Evolutionary conservation across 2,113 vertebrate species (phyloP), one percentile per base, ranked within the genome.

Genomic region (Lasiurus borealis): DNA sequence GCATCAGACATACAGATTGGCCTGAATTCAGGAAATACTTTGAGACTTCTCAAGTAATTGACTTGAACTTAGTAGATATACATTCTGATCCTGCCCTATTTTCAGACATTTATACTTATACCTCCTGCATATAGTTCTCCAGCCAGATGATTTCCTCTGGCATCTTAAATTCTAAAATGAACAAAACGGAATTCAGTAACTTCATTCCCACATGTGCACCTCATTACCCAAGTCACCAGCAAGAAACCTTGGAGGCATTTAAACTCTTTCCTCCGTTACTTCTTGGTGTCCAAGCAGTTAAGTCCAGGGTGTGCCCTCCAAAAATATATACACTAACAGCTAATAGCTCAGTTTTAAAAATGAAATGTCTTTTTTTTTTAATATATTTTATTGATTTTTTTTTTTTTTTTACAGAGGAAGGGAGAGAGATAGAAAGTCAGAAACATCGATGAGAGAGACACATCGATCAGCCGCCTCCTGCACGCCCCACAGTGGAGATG

Each of bases 151-250:
- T 62, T 83, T 54, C 66, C 31, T 93, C 2, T 86, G 57, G 19
- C 77, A 71, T 64, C 36, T 96, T 57, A 83, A 27, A 75, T 93
- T 88, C 83, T 89, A 78, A 94, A 93, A 80, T 71, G 21, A 83
- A 85, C 50, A 85, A 73, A 71, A 91, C 44, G 50, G 62, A 85
- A 85, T 68, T 88, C 23, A 59, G 64, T 82, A 84, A 90, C 44
- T 94, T 31, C 8, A 18, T 82, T 36, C 85, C 48, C 15, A 69
- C 18, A 13, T 76, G 31, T 87, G 48, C 15, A 46, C n/a, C 68
- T 77, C 75, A 54, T 89, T 66, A 10, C 19, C 19, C 48, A 88
- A 31, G 8, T 82, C 85, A 86, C 48, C 36, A 66, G 29, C 68
- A 66, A 84, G 50, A 83, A 91, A 77, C 29, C 11, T 16, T 78